Evolutionary conservation across 2,888 invertebrate genomes (phyloP).

Genomic region (Caenorhabditis auriculariae): DNA sequence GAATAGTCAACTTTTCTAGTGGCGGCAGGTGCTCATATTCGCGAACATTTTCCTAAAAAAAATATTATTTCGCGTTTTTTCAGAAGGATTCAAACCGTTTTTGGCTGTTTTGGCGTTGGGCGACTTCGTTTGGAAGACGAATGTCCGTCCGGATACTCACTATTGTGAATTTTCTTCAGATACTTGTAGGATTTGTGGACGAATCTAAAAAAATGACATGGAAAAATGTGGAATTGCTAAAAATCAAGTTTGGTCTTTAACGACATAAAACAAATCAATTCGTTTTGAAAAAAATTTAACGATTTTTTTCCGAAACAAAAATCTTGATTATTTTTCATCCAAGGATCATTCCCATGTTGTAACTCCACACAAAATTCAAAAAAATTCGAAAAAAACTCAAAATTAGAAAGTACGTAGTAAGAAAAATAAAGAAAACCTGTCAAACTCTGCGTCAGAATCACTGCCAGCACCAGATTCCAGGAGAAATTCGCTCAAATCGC

Average conservation of each 20-base stretch:
- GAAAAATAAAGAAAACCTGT: conserved; percentile 2
- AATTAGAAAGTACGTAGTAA: too few relatives aligned
- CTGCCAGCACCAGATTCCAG: background rate
- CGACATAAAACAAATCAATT: too few relatives aligned
- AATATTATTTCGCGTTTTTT: background rate
- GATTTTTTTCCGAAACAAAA: too few relatives aligned
- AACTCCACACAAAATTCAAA: too few relatives aligned
- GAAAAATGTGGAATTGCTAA: too few relatives aligned
- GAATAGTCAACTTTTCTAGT: conserved; percentile 19
- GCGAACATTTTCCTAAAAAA: conserved; percentile 16
- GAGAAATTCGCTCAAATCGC: conserved; percentile 12
- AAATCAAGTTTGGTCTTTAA: too few relatives aligned
- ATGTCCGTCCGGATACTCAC: conserved; percentile 6
- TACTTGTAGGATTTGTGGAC: conserved; percentile 7
- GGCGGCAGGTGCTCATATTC: conserved; percentile 29
- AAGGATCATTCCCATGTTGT: too few relatives aligned
- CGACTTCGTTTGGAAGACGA: background rate
- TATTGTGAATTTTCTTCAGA: conserved; percentile 16
- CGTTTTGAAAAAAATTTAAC: too few relatives aligned
- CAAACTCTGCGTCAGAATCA: conserved; percentile 32
- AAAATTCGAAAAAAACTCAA: too few relatives aligned
- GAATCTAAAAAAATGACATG: conserved; percentile 1
- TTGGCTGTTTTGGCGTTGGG: too few relatives aligned
- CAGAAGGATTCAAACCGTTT: too few relatives aligned
- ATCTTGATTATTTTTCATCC: too few relatives aligned